phyloP scores from a whole-genome alignment of 2,888 invertebrate genomes.

The Beris chalybata region DNA sequence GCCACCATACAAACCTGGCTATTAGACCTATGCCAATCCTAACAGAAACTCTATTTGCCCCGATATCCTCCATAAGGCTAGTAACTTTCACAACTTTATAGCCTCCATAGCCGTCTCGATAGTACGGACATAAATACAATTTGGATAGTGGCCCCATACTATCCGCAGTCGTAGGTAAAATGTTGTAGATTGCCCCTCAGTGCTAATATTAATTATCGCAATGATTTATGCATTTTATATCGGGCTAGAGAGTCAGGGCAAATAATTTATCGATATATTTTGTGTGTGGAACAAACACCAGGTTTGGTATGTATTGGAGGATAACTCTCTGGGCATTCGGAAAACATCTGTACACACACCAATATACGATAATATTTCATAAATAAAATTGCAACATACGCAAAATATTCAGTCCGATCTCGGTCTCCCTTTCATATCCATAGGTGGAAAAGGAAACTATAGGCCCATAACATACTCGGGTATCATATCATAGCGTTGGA shows the following conservation, averaged over 20 bases:
- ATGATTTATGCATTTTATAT: slow-evolving; percentile 41
- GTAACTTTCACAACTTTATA: slow-evolving; percentile 31
- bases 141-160: not conserved
- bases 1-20: not conserved
- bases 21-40: not conserved
- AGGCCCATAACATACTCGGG: no score
- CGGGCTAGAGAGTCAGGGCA: slow-evolving; percentile 33
- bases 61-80: not conserved
- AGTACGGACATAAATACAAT: slow-evolving; percentile 17
- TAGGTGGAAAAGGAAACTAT: no score
- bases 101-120: slow-evolving; percentile 4
- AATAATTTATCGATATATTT: slow-evolving; percentile 37
- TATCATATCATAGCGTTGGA: no score
- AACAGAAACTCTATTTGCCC: not conserved
- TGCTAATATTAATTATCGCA: slow-evolving; percentile 39
- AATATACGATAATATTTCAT: slow-evolving; percentile 7
- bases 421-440: no score
- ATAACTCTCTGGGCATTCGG: slow-evolving; percentile 5
- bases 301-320: not conserved
- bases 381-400: slow-evolving; percentile 18
- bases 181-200: slow-evolving; percentile 33
- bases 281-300: slow-evolving; percentile 24
- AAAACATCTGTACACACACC: slow-evolving; percentile 1
- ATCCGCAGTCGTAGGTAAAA: slow-evolving; percentile 2
- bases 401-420: not conserved